A percentile compares a stretch with the other conserved stretches of the same genome.
phyloP scores from a whole-genome alignment of 2,888 invertebrate genomes.

The Cataglyphis livida region DNA sequence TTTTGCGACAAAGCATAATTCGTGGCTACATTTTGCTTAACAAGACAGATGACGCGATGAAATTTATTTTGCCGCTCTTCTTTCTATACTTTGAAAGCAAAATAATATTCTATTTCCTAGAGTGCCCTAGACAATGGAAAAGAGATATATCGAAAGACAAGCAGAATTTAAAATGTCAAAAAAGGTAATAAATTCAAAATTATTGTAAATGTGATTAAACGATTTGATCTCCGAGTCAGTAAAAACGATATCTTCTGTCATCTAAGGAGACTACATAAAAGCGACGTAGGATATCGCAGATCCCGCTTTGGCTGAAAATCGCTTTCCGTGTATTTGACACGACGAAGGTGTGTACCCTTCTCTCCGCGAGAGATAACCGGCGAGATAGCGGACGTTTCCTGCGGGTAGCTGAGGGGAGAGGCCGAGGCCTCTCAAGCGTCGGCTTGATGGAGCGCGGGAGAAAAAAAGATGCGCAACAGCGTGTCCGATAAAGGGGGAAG shows the following conservation, averaged over 20 bases:
- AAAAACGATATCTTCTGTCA: background rate
- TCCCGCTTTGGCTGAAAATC: conserved; percentile 38
- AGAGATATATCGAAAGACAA: background rate
- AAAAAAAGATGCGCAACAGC: conserved; percentile 21
- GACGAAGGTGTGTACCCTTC: conserved; percentile 64
- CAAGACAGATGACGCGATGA: background rate
- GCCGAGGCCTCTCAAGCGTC: conserved; percentile 26
- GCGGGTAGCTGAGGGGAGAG: conserved; percentile 50
- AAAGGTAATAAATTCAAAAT: background rate
- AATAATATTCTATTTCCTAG: background rate
- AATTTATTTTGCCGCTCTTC: background rate
- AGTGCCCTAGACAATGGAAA: background rate
- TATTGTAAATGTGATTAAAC: background rate
- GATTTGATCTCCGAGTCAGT: background rate
- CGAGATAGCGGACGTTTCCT: conserved; percentile 74
- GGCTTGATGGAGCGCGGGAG: background rate
- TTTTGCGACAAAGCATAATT: conserved; percentile 11
- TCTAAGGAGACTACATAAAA: background rate
- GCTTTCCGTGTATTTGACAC: conserved; percentile 51
- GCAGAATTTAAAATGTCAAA: background rate
- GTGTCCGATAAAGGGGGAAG: conserved; percentile 15
- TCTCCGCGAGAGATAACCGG: conserved; percentile 70
- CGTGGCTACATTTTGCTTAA: background rate
- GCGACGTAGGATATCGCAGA: conserved; percentile 23
- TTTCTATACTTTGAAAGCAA: background rate